These are phyloP conservation scores for Falco biarmicus DNA, from an alignment of 2,797 vertebrate genomes.

Conservation along the genomic window DNA sequence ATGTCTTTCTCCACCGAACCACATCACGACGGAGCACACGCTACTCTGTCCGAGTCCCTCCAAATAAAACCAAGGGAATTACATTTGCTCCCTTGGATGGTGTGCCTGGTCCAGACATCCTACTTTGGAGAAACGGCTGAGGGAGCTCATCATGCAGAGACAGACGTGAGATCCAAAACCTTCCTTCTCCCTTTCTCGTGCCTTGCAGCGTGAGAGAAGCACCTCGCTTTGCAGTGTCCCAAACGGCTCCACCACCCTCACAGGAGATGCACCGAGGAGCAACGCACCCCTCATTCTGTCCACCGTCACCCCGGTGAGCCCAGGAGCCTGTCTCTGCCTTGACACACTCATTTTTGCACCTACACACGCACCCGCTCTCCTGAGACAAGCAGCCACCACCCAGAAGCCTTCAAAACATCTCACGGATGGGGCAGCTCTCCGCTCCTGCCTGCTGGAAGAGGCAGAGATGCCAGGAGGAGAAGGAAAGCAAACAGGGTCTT, in stretches of 20 bases:
- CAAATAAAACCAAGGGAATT: neutral
- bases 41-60: neutral
- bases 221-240: accelerated
- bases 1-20: neutral
- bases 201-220: neutral
- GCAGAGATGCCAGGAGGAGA: neutral
- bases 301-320: neutral
- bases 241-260: neutral
- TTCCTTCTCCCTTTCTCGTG: neutral
- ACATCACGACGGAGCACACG: accelerated
- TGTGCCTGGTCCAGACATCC: neutral
- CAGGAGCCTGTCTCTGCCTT: neutral
- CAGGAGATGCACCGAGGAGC: neutral
- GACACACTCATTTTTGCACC: neutral
- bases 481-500: neutral
- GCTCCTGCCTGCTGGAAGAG: neutral
- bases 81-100: neutral
- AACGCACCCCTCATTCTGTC: neutral
- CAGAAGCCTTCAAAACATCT: neutral
- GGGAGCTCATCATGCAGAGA: neutral
- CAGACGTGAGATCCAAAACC: neutral
- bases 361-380: neutral
- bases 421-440: neutral
- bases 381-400: neutral
- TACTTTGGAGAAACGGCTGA: neutral